A percentile compares a stretch with the other conserved stretches of the same genome.
Conservation (phyloP, 2,113 vertebrate species). For the Dipodomys ordii region DNA sequence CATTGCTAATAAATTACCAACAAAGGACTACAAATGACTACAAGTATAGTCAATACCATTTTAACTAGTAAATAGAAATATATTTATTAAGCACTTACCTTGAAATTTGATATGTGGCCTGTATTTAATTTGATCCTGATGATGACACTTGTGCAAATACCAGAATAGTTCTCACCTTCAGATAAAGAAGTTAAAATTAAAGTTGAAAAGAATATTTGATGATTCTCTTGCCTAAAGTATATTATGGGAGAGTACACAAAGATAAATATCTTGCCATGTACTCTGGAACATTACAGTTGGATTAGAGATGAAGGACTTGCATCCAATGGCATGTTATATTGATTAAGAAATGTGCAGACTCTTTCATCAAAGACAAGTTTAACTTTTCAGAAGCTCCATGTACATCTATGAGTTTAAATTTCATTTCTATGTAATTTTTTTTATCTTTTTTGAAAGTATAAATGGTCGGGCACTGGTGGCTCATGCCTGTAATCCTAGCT, state of each 20-base stretch:
- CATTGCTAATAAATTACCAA: neutral
- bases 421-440: neutral
- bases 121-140: conserved; percentile 19
- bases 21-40: neutral
- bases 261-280: neutral
- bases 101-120: neutral
- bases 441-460: neutral
- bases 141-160: neutral
- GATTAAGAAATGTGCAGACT: neutral
- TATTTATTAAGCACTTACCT: neutral
- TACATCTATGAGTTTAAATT: neutral
- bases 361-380: neutral
- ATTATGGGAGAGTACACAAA: neutral
- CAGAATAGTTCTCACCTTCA: neutral
- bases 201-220: neutral
- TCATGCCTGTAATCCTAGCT: too few relatives aligned
- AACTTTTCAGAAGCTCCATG: neutral
- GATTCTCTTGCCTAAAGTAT: neutral
- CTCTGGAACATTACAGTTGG: neutral
- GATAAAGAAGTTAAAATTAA: neutral
- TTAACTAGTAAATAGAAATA: neutral
- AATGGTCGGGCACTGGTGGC: too few relatives aligned
- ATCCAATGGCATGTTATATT: neutral
- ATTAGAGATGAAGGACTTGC: neutral
- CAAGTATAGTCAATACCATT: neutral